phyloP scores from a whole-genome alignment of 2,888 invertebrate species.

The Tachystola acroxantha region DNA sequence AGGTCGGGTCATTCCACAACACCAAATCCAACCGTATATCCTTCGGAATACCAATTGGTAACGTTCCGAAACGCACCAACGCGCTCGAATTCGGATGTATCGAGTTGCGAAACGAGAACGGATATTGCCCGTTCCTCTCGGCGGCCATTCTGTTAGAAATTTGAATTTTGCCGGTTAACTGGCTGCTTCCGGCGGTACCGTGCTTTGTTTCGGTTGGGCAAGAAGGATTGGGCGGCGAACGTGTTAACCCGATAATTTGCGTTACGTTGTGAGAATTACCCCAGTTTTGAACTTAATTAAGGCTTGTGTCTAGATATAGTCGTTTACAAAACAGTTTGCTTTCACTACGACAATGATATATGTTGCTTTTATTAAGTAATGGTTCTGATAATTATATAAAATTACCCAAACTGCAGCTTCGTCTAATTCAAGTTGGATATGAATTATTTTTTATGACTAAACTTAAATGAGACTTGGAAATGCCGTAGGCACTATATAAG shows the following conservation, averaged over 20 bases:
- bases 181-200: conserved; percentile 58
- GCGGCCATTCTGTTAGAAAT: conserved; percentile 68
- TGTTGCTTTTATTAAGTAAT: no score
- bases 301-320: no score
- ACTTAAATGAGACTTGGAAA: no score
- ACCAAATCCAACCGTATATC: conserved; percentile 27
- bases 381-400: no score
- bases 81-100: conserved; percentile 52
- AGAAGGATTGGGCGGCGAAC: conserved; percentile 9
- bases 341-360: no score
- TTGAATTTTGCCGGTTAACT: conserved; percentile 76
- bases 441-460: no score
- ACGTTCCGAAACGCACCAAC: conserved; percentile 61
- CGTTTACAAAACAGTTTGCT: no score
- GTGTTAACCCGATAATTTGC: conserved; percentile 3
- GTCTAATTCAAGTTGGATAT: no score
- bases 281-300: conserved; percentile 1
- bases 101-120: conserved; percentile 74
- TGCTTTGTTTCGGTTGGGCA: conserved; percentile 58
- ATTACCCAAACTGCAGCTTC: no score
- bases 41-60: conserved; percentile 43
- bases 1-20: conserved; percentile 2
- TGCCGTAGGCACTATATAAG: no score
- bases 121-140: conserved; percentile 73
- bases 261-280: conserved; percentile 1